Conservation (phyloP, 37 sponge, comb jelly and placozoan genomes). For the Tethya wilhelma region DNA sequence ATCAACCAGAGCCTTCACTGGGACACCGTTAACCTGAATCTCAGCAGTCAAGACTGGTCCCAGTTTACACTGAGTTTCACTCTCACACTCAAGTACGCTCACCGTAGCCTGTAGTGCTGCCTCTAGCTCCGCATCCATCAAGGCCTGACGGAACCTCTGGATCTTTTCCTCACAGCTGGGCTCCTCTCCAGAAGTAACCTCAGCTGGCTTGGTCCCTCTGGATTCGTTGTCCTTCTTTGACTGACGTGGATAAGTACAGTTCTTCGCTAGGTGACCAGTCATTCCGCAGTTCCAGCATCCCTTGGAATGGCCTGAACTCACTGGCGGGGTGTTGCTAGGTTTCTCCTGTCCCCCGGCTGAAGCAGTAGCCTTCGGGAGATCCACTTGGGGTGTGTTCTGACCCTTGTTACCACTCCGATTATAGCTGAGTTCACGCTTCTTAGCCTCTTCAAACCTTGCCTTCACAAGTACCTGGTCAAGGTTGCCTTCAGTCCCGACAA, state of each 20-base stretch:
- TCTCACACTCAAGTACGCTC: neutral
- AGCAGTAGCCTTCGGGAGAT: no score
- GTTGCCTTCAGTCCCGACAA: constrained; percentile 46
- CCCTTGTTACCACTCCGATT: neutral
- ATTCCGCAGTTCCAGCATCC: constrained; percentile 23
- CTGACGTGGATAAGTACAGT: constrained; percentile 34
- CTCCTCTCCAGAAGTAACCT: neutral
- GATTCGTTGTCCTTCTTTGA: constrained; percentile 4
- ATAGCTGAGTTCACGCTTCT: constrained; percentile 26
- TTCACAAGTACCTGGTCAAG: constrained; percentile 42
- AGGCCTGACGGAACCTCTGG: neutral
- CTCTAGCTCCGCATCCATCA: constrained; percentile 6
- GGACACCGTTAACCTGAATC: constrained; percentile 38
- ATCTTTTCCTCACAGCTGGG: neutral
- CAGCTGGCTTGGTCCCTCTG: neutral
- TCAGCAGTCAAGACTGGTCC: constrained; percentile 32
- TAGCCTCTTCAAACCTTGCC: constrained; percentile 62
- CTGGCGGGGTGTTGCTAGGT: no score
- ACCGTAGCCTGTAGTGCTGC: neutral
- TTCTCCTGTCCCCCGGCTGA: no score
- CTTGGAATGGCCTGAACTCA: neutral
- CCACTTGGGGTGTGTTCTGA: no score
- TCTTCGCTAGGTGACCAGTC: constrained; percentile 17
- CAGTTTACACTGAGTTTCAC: neutral
- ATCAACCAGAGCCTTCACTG: constrained; percentile 43